Base-by-base conservation (phyloP, 2,888 invertebrate species). In the Rotaria macrura region DNA sequence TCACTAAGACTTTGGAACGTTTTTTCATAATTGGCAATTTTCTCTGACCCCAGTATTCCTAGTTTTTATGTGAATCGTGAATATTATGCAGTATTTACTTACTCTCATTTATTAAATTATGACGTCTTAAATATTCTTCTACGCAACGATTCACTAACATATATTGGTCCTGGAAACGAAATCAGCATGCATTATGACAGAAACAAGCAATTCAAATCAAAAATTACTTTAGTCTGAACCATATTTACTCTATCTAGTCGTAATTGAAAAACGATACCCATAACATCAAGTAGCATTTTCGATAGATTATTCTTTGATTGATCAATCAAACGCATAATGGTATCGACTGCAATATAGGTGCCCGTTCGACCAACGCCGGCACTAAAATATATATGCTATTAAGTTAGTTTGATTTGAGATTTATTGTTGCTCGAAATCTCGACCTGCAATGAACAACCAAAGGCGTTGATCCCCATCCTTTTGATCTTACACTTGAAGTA, bases 311-410 rank as follows among this genome's bases (percentile, higher is more conserved):
- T 14, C 25, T 43, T 2, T 7, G 43, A 25, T 40, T 25, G 20
- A 25, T 79, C n/a, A 40, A 79, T 40, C 43, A 79, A 79, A 38
- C 20, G 5, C 23, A 34, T 79, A 10, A 79, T 43, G 14, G n/a
- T 79, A 12, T 79, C 79, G 3, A 79, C 79, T 7, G 79, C 79
- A 2, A 79, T 79, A 10, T 79, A 79, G 25, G 79, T 79, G 6
- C 79, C 79, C 1, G 79, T 79, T 40, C 79, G 43, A 43, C 79
- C 79, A 43, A 79, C 79, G n/a, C 79, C 79, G 9, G 79, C 79
- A 79, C 79, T 74, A 23, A 74, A 40, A 74, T 47, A 47, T 3
- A 65, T 29, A 23, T 9, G 3, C n/a, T 29, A 5, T 29, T 14
- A 12, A 29, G 14, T 65, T 65, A 12, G 2, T 23, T 29, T 29